Conservation (phyloP, 2,113 vertebrate species). For the Microcebus lehilahytsara region DNA sequence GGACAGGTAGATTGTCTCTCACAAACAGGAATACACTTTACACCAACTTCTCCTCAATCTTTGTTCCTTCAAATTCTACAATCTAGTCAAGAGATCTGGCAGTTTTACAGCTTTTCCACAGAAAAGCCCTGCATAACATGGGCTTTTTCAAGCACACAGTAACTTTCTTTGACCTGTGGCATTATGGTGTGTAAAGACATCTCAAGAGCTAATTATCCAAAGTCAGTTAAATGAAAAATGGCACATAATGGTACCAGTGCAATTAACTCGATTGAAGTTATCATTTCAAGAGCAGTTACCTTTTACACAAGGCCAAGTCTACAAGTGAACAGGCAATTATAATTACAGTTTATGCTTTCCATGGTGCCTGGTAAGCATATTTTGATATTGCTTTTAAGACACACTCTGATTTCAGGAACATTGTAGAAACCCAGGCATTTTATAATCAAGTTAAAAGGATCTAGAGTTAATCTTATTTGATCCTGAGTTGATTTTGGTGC, state of each 20-base stretch:
- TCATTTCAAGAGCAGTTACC: background rate
- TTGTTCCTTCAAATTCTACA: background rate
- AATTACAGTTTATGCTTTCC: background rate
- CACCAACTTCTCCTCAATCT: background rate
- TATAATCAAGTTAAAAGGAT: background rate
- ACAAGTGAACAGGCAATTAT: background rate
- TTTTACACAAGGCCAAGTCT: background rate
- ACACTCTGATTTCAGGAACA: background rate
- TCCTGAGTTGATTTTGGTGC: background rate
- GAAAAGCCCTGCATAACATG: background rate
- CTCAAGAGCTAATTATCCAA: background rate
- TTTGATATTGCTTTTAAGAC: background rate
- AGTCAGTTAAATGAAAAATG: background rate
- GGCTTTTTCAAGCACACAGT: background rate
- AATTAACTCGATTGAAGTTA: too few species aligned
- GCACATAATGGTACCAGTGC: too few species aligned
- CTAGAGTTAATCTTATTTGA: background rate
- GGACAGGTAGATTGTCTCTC: background rate
- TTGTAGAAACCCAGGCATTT: background rate
- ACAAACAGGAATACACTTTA: background rate
- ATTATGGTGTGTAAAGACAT: background rate
- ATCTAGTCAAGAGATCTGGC: background rate
- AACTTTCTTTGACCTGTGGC: background rate
- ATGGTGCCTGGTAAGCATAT: background rate
- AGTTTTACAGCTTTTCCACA: background rate